These are phyloP conservation scores for Molossus alvarezi DNA, from an alignment of 2,797 vertebrate species.

Conservation along the genomic window DNA sequence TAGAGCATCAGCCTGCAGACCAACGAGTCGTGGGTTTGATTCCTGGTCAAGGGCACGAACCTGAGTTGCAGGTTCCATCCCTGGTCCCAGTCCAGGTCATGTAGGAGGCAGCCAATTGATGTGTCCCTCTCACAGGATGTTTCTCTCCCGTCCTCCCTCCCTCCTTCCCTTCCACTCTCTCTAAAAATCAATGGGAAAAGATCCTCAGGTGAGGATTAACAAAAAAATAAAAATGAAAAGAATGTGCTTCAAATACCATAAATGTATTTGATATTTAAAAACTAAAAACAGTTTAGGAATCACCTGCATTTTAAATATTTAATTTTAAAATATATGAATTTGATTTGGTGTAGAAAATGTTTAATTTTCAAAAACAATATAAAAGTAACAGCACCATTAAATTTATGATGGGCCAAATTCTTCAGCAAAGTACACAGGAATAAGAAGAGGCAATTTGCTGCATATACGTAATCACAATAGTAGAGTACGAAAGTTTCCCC, in stretches of 20 bases:
- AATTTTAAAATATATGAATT: neutral
- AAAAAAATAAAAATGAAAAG: too few relatives aligned
- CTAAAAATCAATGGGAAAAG: too few relatives aligned
- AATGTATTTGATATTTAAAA: constrained; percentile 28
- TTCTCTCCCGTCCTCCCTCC: too few relatives aligned
- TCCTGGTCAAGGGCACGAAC: too few relatives aligned
- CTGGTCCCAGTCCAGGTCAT: too few relatives aligned
- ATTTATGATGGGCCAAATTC: constrained; percentile 35
- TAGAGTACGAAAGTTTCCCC: neutral
- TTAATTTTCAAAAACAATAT: constrained; percentile 44
- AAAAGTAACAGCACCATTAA: neutral
- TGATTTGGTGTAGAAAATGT: constrained; percentile 1
- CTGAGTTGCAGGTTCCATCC: too few relatives aligned
- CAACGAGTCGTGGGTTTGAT: too few relatives aligned
- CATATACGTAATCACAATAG: neutral
- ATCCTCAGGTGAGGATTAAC: too few relatives aligned
- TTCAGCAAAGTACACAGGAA: neutral
- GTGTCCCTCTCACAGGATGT: too few relatives aligned
- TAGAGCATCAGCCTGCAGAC: too few relatives aligned
- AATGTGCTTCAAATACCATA: neutral
- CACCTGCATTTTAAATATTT: neutral
- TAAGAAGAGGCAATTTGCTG: neutral
- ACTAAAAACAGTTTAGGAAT: neutral
- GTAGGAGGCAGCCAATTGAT: too few relatives aligned
- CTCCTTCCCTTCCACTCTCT: too few relatives aligned